Percentiles rank a stretch among this genome's conserved stretches.
Conservation (phyloP, 2,113 vertebrate genomes). For the Pygoscelis antarcticus region DNA sequence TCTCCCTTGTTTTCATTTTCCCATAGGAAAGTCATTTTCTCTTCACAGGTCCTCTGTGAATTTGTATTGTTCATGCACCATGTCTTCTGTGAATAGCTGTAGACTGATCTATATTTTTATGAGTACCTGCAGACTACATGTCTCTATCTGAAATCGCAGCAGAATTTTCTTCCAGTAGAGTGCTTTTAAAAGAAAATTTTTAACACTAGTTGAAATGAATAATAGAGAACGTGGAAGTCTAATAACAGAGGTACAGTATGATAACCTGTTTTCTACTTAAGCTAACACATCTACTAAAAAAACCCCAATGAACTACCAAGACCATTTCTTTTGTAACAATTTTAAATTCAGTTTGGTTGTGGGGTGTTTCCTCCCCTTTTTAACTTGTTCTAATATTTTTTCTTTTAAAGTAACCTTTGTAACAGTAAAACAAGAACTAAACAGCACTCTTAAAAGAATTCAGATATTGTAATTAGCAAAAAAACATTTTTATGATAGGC, state of each 20-base stretch:
- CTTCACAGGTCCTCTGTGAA: slow-evolving; percentile 26
- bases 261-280: not conserved
- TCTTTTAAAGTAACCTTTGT: not conserved
- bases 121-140: not conserved
- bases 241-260: not conserved
- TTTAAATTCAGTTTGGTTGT: not conserved
- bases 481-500: not conserved
- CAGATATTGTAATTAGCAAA: not conserved
- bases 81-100: not conserved
- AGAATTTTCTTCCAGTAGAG: not conserved
- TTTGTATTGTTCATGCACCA: slow-evolving; percentile 35
- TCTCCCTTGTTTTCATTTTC: not conserved
- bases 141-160: not conserved
- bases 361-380: not conserved
- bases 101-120: not conserved
- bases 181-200: not conserved
- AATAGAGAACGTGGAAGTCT: not conserved
- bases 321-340: not conserved
- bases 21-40: slow-evolving; percentile 27
- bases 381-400: not conserved
- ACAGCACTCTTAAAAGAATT: not conserved
- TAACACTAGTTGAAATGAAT: not conserved
- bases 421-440: not conserved
- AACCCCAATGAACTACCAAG: not conserved
- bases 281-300: not conserved